Evolutionary conservation across 2,113 vertebrate genomes (phyloP).

Genomic region (Microcebus lehilahytsara): DNA sequence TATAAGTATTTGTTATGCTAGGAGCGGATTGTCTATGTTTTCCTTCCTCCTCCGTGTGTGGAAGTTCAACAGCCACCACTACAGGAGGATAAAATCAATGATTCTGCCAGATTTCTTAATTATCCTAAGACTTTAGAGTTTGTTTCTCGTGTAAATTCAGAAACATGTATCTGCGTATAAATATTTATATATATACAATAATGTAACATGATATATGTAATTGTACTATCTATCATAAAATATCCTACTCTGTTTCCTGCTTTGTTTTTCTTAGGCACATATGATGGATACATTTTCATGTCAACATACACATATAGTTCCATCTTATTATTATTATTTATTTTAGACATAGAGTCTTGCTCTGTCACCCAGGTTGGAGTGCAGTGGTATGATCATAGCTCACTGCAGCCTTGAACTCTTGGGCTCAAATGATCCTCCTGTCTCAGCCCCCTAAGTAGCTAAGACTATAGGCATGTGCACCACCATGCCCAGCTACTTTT

Average conservation of each 20-base stretch:
- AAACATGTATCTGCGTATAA: background rate
- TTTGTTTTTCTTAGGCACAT: background rate
- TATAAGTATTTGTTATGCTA: background rate
- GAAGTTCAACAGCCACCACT: background rate
- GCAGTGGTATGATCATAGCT: background rate
- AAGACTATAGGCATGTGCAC: background rate
- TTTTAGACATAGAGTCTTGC: background rate
- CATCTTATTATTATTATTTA: background rate
- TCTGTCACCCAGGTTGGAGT: background rate
- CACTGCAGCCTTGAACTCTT: background rate
- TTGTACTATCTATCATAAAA: background rate
- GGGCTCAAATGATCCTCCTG: background rate
- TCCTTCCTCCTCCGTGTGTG: background rate
- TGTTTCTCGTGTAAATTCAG: background rate
- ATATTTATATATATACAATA: background rate
- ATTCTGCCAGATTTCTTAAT: background rate
- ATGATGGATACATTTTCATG: background rate
- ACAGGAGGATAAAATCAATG: background rate
- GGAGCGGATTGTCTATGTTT: too few species aligned
- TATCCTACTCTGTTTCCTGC: background rate
- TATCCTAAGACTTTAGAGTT: background rate
- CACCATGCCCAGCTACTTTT: background rate
- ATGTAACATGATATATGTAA: background rate
- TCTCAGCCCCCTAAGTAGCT: background rate
- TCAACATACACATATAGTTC: background rate